Evolutionary conservation across 1,140 invertebrate genomes (phyloP).

Genomic region (Gerris buenoi): DNA sequence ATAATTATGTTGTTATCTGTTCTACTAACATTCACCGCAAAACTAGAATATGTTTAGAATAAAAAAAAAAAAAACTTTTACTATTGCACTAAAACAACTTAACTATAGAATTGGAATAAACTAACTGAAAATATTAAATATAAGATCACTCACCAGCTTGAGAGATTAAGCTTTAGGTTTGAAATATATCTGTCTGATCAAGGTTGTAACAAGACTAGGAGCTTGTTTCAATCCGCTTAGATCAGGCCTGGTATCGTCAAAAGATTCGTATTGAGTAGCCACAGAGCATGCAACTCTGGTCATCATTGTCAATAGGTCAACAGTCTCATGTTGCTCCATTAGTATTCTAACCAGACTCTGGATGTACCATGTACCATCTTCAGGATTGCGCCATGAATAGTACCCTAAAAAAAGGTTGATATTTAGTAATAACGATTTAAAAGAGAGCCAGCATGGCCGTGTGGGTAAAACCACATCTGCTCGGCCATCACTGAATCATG

Average conservation of each 20-base stretch:
- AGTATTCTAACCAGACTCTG: constrained; percentile 45
- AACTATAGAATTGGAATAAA: too few relatives aligned
- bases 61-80: too few relatives aligned
- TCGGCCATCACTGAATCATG: too few relatives aligned
- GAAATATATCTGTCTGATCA: constrained; percentile 45
- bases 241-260: constrained; percentile 31
- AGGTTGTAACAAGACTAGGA: constrained; percentile 46
- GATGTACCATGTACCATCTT: constrained; percentile 52
- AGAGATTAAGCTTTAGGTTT: constrained; percentile 21
- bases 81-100: too few relatives aligned
- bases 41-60: too few relatives aligned
- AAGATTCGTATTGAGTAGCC: constrained; percentile 42
- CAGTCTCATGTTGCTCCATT: constrained; percentile 29
- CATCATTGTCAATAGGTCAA: constrained; percentile 45
- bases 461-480: too few relatives aligned
- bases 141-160: too few relatives aligned
- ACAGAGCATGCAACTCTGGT: constrained; percentile 45
- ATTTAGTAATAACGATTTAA: too few relatives aligned
- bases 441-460: too few relatives aligned
- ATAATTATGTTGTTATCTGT: too few relatives aligned
- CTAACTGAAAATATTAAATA: too few relatives aligned
- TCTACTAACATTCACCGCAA: too few relatives aligned
- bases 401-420: constrained; percentile 41
- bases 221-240: constrained; percentile 50
- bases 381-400: constrained; percentile 50